Evolutionary conservation across 2,888 invertebrate species (phyloP), one percentile per base, ranked within the genome.

Genomic region (Heteromyza rotundicornis): DNA sequence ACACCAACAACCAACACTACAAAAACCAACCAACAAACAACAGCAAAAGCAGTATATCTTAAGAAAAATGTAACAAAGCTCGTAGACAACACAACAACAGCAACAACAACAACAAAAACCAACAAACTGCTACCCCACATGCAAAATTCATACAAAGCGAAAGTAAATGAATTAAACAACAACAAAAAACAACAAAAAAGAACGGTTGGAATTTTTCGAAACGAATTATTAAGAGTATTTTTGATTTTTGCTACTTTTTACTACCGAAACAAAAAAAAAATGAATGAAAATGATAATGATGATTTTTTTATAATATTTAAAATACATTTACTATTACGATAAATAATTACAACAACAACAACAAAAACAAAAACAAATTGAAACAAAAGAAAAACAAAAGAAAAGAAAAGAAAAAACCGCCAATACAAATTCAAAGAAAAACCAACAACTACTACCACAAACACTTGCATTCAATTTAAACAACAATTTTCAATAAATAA

Each of bases 261-360:
- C 47, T 47, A 19, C 47, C 14, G 20, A 7, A 40, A 40, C n/a
- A 40, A 27, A 5, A 27, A 27, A 27, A 27, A 27, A 27, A 27
- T 7, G 10, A 27, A 27, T 10, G 10, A 40, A 40, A 40, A 40
- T n/a, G 40, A 40, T 10, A n/a, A 19, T 8, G 40, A 40, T 40
- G 16, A n/a, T 40, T n/a, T n/a, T 40, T 40, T 40, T 40, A n/a
- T 40, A 40, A 40, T 40, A 14, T 40, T 40, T 47, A 64, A 64
- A 62, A 59, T 66, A 64, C 14, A 61, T 60, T 54, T 55, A 53
- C 60, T 59, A 63, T 60, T 65, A 63, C 63, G 51, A 59, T 63
- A 60, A 56, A 47, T 36, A 59, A 53, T 51, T 50, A 58, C 47
- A 60, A 59, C 60, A 57, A 59, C 52, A 57, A n/a, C n/a, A n/a